These are phyloP conservation scores for Bryconaethiops microstoma DNA, from an alignment of 2,797 vertebrate genomes.

Conservation along the genomic window DNA sequence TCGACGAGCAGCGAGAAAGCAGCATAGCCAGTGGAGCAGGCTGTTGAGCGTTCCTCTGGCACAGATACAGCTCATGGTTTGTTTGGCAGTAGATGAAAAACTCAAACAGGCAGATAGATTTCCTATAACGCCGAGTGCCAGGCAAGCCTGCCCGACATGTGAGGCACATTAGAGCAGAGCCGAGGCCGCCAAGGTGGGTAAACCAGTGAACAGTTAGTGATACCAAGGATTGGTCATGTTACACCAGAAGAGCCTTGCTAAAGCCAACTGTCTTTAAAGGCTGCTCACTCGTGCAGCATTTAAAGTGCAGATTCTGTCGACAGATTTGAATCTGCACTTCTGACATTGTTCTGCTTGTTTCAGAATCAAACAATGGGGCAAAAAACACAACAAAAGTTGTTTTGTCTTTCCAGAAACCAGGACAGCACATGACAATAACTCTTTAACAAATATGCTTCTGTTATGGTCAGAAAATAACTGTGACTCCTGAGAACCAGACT, in stretches of 20 bases:
- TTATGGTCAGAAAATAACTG: background rate
- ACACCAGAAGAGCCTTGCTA: background rate
- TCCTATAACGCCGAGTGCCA: conserved; percentile 71
- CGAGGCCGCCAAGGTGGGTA: conserved; percentile 58
- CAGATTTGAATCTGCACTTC: too few relatives aligned
- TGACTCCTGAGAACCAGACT: too few relatives aligned
- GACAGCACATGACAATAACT: too few relatives aligned
- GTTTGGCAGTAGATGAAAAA: conserved; percentile 72
- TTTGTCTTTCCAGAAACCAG: too few relatives aligned
- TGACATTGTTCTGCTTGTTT: too few relatives aligned
- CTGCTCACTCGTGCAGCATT: background rate
- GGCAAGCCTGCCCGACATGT: conserved; percentile 71
- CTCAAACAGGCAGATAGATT: conserved; percentile 71
- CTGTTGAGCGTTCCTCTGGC: conserved; percentile 69
- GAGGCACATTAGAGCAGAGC: conserved; percentile 68
- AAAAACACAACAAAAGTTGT: too few relatives aligned
- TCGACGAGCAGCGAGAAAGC: conserved; percentile 52
- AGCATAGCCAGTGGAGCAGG: conserved; percentile 60
- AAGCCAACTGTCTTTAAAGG: conserved; percentile 6
- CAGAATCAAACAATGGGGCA: too few relatives aligned
- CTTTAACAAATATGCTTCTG: too few relatives aligned
- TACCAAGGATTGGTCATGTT: background rate
- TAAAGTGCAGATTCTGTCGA: too few relatives aligned
- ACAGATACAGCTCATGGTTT: conserved; percentile 64
- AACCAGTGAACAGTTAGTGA: conserved; percentile 3